Evolutionary conservation across 2,888 invertebrate species (phyloP).

Genomic region (Meiosimyza decipiens): DNA sequence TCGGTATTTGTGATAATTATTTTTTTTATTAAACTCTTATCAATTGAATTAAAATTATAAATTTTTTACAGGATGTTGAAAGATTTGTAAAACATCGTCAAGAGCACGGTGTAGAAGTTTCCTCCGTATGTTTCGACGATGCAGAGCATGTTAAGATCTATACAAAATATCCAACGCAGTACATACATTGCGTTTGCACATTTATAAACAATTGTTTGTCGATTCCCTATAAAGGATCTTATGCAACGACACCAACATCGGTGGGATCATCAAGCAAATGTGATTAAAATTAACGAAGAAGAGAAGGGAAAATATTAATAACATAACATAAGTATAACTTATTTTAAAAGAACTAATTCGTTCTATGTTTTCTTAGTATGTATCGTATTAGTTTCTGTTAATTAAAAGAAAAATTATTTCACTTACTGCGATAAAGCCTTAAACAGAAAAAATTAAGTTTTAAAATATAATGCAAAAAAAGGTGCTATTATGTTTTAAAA

Average conservation of each 20-base stretch:
- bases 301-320: too few species aligned
- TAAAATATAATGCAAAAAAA: too few species aligned
- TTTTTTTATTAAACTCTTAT: constrained; percentile 7
- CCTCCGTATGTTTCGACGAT: constrained; percentile 74
- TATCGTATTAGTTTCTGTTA: too few species aligned
- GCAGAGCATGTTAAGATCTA: constrained; percentile 82
- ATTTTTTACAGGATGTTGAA: constrained; percentile 71
- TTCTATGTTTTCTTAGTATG: too few species aligned
- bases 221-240: constrained; percentile 46
- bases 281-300: constrained; percentile 35
- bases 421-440: too few species aligned
- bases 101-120: constrained; percentile 72
- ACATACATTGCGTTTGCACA: constrained; percentile 71
- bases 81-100: constrained; percentile 73
- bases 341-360: too few species aligned
- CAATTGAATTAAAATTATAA: background rate
- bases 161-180: constrained; percentile 72
- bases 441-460: too few species aligned
- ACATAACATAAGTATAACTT: too few species aligned
- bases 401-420: too few species aligned
- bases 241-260: constrained; percentile 38
- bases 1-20: background rate
- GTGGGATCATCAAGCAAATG: constrained; percentile 39
- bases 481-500: too few species aligned
- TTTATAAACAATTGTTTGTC: constrained; percentile 72